Percentiles rank a stretch among this genome's conserved stretches.
Conservation (phyloP, 2,797 vertebrate genomes). For the Peromyscus nudipes region DNA sequence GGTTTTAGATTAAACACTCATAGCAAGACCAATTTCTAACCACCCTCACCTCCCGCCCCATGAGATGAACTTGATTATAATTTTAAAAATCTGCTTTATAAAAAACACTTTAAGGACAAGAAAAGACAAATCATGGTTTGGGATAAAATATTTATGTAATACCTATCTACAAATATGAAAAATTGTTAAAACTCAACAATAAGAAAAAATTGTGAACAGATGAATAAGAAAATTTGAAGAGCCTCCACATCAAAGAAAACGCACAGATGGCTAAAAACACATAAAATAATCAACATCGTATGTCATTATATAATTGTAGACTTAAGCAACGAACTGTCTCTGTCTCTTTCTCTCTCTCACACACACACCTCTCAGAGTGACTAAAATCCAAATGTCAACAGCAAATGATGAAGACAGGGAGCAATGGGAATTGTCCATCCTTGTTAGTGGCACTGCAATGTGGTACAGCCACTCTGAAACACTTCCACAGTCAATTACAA, state of each 20-base stretch:
- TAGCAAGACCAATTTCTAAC: not conserved
- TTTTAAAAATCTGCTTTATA: not conserved
- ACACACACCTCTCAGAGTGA: not conserved
- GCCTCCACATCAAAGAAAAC: not conserved
- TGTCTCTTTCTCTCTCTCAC: not conserved
- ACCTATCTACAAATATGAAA: not conserved
- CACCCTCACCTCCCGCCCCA: not conserved
- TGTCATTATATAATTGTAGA: not conserved
- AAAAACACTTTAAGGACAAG: not conserved
- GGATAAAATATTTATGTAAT: slow-evolving; percentile 37
- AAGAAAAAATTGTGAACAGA: not conserved
- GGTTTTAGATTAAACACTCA: not conserved
- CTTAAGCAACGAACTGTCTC: not conserved
- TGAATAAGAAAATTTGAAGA: not conserved
- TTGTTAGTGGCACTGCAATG: not conserved
- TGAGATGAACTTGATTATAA: not conserved
- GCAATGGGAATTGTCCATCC: not conserved
- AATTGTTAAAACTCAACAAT: not conserved
- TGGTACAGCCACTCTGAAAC: not conserved
- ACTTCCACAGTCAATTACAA: not conserved
- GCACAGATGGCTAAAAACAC: not conserved
- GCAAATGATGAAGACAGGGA: not conserved
- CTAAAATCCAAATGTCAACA: not conserved
- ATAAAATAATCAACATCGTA: not conserved
- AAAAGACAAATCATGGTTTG: not conserved